These are phyloP conservation scores for Stratiolaelaps scimitus DNA, from an alignment of 1,140 invertebrate species.

Conservation along the genomic window DNA sequence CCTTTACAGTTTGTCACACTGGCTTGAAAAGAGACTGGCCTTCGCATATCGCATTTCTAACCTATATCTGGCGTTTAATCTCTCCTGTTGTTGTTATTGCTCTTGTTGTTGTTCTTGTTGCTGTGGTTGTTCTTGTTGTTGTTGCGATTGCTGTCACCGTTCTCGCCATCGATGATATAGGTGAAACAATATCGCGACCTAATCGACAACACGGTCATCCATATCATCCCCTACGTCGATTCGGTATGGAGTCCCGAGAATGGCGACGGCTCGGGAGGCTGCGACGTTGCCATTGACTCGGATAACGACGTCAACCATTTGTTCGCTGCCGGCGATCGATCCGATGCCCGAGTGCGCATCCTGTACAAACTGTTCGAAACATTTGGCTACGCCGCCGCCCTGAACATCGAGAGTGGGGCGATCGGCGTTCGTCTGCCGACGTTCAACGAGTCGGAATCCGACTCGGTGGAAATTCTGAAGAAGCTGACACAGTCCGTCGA, in stretches of 20 bases:
- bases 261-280: neutral
- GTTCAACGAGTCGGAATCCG: neutral
- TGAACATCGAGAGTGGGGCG: conserved; percentile 4
- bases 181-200: conserved; percentile 14
- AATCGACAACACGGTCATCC: conserved; percentile 11
- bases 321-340: neutral
- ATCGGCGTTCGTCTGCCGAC: neutral
- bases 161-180: neutral
- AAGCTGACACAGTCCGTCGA: neutral
- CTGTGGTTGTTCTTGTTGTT: no score
- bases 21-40: neutral
- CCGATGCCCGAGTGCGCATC: neutral
- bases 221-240: conserved; percentile 9
- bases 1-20: neutral
- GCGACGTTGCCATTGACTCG: neutral
- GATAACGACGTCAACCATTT: neutral
- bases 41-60: no score
- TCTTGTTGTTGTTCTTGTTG: no score
- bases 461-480: neutral
- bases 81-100: no score
- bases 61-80: no score
- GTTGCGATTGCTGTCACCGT: no score
- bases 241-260: neutral
- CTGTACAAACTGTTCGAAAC: conserved; percentile 1
- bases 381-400: conserved; percentile 7